Conservation (phyloP, 2,113 vertebrate species). For the Ciconia maguari region DNA sequence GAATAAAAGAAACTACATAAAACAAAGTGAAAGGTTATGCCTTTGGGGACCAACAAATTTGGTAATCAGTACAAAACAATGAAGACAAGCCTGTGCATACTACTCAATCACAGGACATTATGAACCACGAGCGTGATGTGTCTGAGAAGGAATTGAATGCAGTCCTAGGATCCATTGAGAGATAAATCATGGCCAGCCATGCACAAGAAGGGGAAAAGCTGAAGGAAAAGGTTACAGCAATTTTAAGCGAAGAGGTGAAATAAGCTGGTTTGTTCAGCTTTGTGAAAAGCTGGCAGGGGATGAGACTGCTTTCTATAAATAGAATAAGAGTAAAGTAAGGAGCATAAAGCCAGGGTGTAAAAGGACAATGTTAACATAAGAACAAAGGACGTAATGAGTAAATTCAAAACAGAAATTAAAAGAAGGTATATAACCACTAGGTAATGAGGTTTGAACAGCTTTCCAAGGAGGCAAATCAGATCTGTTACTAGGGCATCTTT, state of each 20-base stretch:
- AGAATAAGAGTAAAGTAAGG: not conserved
- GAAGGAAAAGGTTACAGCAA: not conserved
- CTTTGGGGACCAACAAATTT: conserved; percentile 17
- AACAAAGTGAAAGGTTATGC: conserved; percentile 1
- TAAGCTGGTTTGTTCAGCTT: not conserved
- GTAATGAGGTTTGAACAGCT: conserved; percentile 35
- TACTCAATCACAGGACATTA: not conserved
- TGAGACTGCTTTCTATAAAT: not conserved
- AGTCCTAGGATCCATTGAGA: not conserved
- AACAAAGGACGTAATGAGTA: not conserved
- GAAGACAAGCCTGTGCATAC: not conserved
- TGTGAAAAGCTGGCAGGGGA: not conserved
- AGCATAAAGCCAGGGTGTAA: not conserved
- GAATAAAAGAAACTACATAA: not conserved
- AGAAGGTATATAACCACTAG: conserved; percentile 24
- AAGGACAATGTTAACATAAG: not conserved
- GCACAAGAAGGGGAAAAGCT: not conserved
- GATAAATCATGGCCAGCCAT: not conserved
- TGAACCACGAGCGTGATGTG: not conserved
- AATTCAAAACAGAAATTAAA: conserved; percentile 57
- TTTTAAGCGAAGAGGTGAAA: not conserved
- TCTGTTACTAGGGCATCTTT: conserved; percentile 47
- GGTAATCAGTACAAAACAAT: not conserved
- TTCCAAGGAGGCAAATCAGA: conserved; percentile 32
- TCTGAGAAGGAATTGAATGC: not conserved